A percentile compares a stretch with the other conserved stretches of the same genome.
Evolutionary conservation across 2,888 invertebrate genomes (phyloP).

Genomic region (Sthenelais limicola): DNA sequence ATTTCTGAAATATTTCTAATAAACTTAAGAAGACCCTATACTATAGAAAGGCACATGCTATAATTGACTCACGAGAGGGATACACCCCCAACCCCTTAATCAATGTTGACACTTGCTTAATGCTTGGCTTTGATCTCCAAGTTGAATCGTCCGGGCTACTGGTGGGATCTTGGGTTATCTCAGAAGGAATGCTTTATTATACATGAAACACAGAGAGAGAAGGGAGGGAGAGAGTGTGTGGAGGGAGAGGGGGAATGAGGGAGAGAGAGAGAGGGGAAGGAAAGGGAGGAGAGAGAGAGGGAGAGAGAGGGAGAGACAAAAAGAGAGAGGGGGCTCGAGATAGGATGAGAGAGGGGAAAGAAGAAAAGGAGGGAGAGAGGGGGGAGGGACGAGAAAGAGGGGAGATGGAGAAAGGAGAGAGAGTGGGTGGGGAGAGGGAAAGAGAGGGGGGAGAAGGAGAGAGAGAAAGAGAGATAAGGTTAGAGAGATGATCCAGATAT

Average conservation of each 20-base stretch:
- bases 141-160: too few relatives aligned
- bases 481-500: conserved; percentile 10
- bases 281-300: background rate
- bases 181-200: too few relatives aligned
- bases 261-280: background rate
- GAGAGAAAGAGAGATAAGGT: conserved; percentile 2
- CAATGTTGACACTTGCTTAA: too few relatives aligned
- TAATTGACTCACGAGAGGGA: too few relatives aligned
- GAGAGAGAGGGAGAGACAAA: background rate
- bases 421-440: background rate
- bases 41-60: too few relatives aligned
- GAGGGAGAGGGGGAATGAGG: background rate
- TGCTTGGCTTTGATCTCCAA: too few relatives aligned
- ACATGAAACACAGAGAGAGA: too few relatives aligned
- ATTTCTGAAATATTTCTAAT: too few relatives aligned
- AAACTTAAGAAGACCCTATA: too few relatives aligned
- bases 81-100: too few relatives aligned
- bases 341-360: background rate
- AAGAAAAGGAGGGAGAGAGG: background rate
- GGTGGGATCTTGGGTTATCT: too few relatives aligned
- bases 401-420: background rate
- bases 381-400: background rate
- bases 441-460: background rate
- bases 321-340: background rate
- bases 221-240: background rate